Evolutionary conservation across 2,113 vertebrate species (phyloP).

Genomic region (Mustela lutreola): DNA sequence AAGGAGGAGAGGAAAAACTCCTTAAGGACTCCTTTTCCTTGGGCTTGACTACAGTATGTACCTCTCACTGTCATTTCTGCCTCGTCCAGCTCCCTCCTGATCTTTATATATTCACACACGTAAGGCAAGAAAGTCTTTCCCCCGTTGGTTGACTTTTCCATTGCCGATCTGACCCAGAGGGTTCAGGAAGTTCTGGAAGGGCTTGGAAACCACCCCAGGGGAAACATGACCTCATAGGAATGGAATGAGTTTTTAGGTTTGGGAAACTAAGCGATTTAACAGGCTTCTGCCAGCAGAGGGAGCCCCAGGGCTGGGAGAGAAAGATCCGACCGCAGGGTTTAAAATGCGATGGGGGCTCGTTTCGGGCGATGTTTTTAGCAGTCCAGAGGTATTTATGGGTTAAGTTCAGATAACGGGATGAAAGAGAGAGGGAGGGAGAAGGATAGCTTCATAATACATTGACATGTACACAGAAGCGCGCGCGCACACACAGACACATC

Average conservation of each 20-base stretch:
- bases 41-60: neutral
- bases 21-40: neutral
- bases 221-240: neutral
- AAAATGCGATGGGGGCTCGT: neutral
- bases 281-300: conserved; percentile 73
- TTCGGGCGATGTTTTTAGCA: neutral
- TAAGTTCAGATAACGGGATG: conserved; percentile 10
- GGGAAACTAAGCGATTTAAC: neutral
- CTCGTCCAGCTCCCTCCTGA: neutral
- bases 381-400: neutral
- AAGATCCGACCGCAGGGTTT: neutral
- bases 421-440: neutral
- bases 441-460: neutral
- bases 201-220: neutral
- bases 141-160: neutral
- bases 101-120: neutral
- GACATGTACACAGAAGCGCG: neutral
- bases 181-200: neutral
- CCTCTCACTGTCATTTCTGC: neutral
- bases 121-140: neutral
- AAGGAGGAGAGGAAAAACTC: neutral
- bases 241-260: neutral
- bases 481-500: too few relatives aligned
- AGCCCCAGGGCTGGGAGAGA: conserved; percentile 38
- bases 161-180: neutral